Evolutionary conservation across 1,140 invertebrate species (phyloP).

Genomic region (Hylaeus volcanicus): DNA sequence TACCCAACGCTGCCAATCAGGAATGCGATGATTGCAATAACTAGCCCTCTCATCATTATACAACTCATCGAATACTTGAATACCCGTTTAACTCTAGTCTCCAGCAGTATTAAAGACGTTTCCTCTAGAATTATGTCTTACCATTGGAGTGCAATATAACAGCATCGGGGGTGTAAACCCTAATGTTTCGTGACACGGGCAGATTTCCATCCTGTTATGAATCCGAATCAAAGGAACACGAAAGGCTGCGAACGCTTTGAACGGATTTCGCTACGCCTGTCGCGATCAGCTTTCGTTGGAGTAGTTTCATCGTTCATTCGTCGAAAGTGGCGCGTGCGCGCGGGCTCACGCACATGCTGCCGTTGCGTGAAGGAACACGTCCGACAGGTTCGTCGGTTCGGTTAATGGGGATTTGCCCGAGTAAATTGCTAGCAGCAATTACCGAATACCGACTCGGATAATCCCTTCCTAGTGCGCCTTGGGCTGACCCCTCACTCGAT

Average conservation of each 20-base stretch:
- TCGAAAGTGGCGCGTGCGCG: constrained; percentile 19
- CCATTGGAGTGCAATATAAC: no score
- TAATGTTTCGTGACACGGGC: background rate
- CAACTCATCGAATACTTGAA: no score
- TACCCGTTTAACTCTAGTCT: no score
- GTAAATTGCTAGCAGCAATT: constrained; percentile 74
- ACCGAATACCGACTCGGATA: constrained; percentile 70
- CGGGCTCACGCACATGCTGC: constrained; percentile 6
- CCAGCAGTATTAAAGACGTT: no score
- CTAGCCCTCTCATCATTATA: no score
- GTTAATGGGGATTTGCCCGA: constrained; percentile 72
- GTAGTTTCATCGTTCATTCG: constrained; percentile 4
- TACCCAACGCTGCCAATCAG: no score
- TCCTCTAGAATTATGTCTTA: no score
- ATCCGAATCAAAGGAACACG: constrained; percentile 2
- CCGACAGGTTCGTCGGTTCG: constrained; percentile 57
- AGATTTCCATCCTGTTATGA: background rate
- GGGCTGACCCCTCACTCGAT: constrained; percentile 62
- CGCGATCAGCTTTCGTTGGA: constrained; percentile 17
- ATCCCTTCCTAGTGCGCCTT: constrained; percentile 67
- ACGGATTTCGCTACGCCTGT: constrained; percentile 7
- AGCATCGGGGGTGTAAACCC: no score
- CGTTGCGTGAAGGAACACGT: constrained; percentile 41
- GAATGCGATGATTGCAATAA: no score
- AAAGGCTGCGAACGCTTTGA: constrained; percentile 4